Percentiles rank a stretch among this genome's conserved stretches.
Conservation (phyloP, 2,888 invertebrate species). For the Spodoptera littoralis region DNA sequence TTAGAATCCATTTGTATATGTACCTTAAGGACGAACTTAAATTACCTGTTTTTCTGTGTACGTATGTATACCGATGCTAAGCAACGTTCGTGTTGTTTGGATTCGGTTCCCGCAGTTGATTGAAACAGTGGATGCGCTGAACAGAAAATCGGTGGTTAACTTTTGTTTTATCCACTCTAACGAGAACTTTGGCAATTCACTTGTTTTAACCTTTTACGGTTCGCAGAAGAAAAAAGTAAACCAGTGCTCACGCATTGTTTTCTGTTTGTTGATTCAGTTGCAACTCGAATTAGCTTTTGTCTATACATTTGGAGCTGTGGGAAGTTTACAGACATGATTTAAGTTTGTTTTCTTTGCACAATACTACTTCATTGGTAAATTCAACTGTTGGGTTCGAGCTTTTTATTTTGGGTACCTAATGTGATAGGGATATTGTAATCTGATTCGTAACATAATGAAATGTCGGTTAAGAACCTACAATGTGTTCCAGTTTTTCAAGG, state of each 20-base stretch:
- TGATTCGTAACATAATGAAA: too few species aligned
- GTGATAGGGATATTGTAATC: too few species aligned
- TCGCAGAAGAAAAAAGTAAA: slow-evolving; percentile 61
- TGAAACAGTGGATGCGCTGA: slow-evolving; percentile 76
- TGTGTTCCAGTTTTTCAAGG: too few species aligned
- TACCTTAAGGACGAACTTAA: slow-evolving; percentile 1
- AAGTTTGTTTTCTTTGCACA: too few species aligned
- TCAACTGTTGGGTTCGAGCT: too few species aligned
- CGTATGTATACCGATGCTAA: slow-evolving; percentile 23
- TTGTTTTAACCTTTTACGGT: slow-evolving; percentile 65
- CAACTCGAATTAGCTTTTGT: slow-evolving; percentile 31
- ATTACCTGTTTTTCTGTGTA: slow-evolving; percentile 1
- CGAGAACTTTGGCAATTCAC: slow-evolving; percentile 70
- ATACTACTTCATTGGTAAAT: too few species aligned
- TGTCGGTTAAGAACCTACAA: too few species aligned
- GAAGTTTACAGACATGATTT: slow-evolving; percentile 1
- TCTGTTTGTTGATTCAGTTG: slow-evolving; percentile 35
- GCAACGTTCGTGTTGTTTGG: slow-evolving; percentile 58
- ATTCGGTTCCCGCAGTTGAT: slow-evolving; percentile 71
- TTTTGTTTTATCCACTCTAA: slow-evolving; percentile 66
- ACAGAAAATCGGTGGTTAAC: slow-evolving; percentile 75
- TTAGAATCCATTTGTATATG: too few species aligned
- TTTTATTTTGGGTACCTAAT: too few species aligned
- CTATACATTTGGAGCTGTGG: slow-evolving; percentile 2
- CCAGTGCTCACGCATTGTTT: slow-evolving; percentile 58